Conservation (phyloP, 1,140 invertebrate species). For the Heliothis subflexa region DNA sequence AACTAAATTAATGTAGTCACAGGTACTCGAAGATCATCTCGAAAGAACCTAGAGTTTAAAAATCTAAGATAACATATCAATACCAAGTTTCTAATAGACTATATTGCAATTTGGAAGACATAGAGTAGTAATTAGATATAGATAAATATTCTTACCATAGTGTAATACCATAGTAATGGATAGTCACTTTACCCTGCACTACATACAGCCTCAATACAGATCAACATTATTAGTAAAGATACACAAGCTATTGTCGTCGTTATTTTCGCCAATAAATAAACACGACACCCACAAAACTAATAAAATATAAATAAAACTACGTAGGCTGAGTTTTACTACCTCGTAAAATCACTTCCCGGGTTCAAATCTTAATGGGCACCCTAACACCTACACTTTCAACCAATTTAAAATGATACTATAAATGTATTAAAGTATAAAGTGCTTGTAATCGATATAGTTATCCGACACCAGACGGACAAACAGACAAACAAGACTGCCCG, state of each 20-base stretch:
- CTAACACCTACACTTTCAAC: constrained; percentile 37
- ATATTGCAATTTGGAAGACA: too few species aligned
- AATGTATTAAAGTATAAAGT: constrained; percentile 38
- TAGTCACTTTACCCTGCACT: neutral
- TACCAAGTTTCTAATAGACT: too few species aligned
- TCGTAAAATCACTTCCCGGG: constrained; percentile 36
- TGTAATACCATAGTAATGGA: too few species aligned
- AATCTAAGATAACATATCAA: too few species aligned
- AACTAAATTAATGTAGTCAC: too few species aligned
- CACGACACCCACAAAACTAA: constrained; percentile 43
- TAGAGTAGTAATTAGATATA: too few species aligned
- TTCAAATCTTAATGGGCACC: constrained; percentile 39
- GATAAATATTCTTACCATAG: too few species aligned
- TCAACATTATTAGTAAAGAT: constrained; percentile 26
- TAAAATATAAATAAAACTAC: constrained; percentile 45
- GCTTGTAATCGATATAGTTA: constrained; percentile 41
- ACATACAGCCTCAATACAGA: neutral
- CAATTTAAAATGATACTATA: constrained; percentile 45
- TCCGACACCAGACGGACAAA: constrained; percentile 45
- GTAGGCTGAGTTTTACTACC: constrained; percentile 38
- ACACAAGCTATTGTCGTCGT: constrained; percentile 16
- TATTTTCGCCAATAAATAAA: constrained; percentile 41
- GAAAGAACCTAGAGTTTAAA: too few species aligned
- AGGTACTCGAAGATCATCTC: too few species aligned
- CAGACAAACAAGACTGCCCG: constrained; percentile 55